Percentiles rank a stretch among this genome's conserved stretches.
phyloP scores from a whole-genome alignment of 2,797 vertebrate species.

The Synanceia verrucosa region DNA sequence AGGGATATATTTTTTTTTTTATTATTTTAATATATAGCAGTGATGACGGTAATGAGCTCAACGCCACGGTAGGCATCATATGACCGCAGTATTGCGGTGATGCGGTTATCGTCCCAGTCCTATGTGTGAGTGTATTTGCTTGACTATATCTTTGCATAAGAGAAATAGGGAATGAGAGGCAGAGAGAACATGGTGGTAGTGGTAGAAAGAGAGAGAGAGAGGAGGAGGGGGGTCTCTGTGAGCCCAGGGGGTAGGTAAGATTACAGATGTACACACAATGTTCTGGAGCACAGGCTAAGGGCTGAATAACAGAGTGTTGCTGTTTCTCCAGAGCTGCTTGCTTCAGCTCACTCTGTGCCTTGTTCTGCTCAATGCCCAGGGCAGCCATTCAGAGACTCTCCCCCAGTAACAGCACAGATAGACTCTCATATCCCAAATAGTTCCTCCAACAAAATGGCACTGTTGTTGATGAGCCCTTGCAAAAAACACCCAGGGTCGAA shows the following conservation, averaged over 20 bases:
- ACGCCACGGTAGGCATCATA: too few species aligned
- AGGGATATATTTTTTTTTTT: too few species aligned
- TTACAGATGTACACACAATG: slow-evolving; percentile 81
- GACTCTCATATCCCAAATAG: slow-evolving; percentile 68
- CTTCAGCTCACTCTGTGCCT: slow-evolving; percentile 74
- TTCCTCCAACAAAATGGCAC: slow-evolving; percentile 55
- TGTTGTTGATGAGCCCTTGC: slow-evolving; percentile 50
- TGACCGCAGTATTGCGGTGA: too few species aligned
- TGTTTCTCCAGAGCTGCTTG: slow-evolving; percentile 72
- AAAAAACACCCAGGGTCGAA: slow-evolving; percentile 24
- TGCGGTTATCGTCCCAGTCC: too few species aligned
- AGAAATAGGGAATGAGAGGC: slow-evolving; percentile 49
- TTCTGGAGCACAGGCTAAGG: slow-evolving; percentile 77
- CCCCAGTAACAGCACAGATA: slow-evolving; percentile 55
- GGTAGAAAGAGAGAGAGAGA: background rate
- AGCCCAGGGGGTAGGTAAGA: slow-evolving; percentile 76
- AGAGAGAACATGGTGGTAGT: slow-evolving; percentile 44
- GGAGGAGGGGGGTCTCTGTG: slow-evolving; percentile 34
- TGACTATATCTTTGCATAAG: slow-evolving; percentile 76
- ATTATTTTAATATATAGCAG: too few species aligned
- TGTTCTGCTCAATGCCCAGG: slow-evolving; percentile 74
- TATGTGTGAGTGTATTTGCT: slow-evolving; percentile 76
- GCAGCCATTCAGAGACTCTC: slow-evolving; percentile 77
- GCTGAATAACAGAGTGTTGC: slow-evolving; percentile 77
- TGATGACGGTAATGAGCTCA: too few species aligned